Evolutionary conservation across 1,140 invertebrate genomes (phyloP), one percentile per base, ranked within the genome.

Genomic region (Lepidurus apus): DNA sequence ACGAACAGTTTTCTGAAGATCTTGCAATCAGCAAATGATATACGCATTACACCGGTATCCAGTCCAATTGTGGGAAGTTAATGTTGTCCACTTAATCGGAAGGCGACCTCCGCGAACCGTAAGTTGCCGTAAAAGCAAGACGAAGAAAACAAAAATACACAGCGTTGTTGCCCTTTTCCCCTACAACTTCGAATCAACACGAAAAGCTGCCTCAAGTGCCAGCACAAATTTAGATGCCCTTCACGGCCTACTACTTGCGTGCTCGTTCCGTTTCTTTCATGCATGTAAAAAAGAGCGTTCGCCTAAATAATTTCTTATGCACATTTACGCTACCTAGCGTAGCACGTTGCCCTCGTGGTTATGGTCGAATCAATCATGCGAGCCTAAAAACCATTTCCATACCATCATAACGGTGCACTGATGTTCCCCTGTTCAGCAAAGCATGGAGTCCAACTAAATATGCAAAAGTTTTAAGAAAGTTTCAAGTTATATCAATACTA

Each of bases 361-460:
- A 65, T 65, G 53, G 53, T 65, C 21, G 53, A 65, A 65, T 65
- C 53, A 65, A 65, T 65, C 53, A 65, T 65, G 53, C 53, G 21
- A 65, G 21, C 53, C 6, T 17, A 65, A 65, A 65, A 21, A 65
- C 21, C 53, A 65, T 65, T 65, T 65, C 53, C 53, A 65, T 65
- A n/a, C 53, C 53, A 65, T 65, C 13, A 13, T 65, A 65, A 65
- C 53, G 53, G 53, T 65, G 53, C 34, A 34, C 34, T 34, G 34
- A 65, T n/a, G 53, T 21, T 11, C 17, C 13, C 53, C 53, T 65
- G 53, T 21, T 65, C 53, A 65, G 7, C 17, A 65, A n/a, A 65
- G 53, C 53, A 65, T 65, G n/a, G 53, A 65, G 21, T 21, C 53
- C 53, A 47, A 47, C 45, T 17, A 65, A 65, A 13, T 65, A 21